Evolutionary conservation across 1,140 invertebrate species (phyloP).

Genomic region (Cydia amplana): DNA sequence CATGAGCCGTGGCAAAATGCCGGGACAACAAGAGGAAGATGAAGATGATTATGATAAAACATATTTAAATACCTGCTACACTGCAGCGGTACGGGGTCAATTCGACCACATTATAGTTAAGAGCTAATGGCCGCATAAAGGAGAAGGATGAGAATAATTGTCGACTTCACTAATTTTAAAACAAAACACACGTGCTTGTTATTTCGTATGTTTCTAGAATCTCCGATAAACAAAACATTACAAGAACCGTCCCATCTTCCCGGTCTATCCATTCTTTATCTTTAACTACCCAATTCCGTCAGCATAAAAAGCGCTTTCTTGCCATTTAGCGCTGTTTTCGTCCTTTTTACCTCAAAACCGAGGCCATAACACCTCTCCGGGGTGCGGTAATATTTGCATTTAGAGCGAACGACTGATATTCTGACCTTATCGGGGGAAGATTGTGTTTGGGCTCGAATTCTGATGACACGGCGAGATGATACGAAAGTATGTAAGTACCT

Average conservation of each 20-base stretch:
- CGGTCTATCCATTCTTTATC: slow-evolving; percentile 65
- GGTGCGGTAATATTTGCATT: slow-evolving; percentile 76
- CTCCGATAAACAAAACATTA: slow-evolving; percentile 23
- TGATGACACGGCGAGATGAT: slow-evolving; percentile 51
- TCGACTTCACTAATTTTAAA: background rate
- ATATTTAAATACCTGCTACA: too few species aligned
- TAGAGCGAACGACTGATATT: slow-evolving; percentile 76
- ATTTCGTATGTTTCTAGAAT: background rate
- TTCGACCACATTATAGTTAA: too few species aligned
- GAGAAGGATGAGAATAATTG: too few species aligned
- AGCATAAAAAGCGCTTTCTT: slow-evolving; percentile 71
- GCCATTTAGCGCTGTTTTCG: slow-evolving; percentile 72
- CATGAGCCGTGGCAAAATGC: too few species aligned
- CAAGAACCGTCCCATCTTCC: slow-evolving; percentile 45
- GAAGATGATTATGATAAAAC: too few species aligned
- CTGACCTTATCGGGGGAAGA: slow-evolving; percentile 74
- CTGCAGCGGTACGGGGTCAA: too few species aligned
- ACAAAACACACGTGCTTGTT: background rate
- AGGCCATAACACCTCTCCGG: slow-evolving; percentile 73
- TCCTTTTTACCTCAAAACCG: slow-evolving; percentile 73
- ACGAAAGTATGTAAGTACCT: slow-evolving; percentile 4
- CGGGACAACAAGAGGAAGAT: too few species aligned
- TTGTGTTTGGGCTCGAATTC: slow-evolving; percentile 65
- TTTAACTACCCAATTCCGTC: slow-evolving; percentile 69
- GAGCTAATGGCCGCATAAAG: too few species aligned